Conservation (phyloP, 2,113 vertebrate species). For the Lepus timidus region DNA sequence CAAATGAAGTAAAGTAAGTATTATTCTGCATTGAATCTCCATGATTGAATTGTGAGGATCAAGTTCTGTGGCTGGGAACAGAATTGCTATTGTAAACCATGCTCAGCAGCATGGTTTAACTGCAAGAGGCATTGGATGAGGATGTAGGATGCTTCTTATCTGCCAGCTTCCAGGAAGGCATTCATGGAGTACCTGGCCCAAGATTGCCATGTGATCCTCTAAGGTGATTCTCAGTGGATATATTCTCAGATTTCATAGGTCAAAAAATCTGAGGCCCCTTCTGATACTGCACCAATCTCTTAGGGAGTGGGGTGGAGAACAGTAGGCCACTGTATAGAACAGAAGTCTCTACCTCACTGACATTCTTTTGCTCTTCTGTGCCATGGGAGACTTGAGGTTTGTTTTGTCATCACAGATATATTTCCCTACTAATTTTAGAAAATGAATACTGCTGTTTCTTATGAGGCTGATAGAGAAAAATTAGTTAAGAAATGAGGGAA, state of each 20-base stretch:
- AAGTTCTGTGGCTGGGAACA: neutral
- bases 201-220: neutral
- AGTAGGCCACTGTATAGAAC: neutral
- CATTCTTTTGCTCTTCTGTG: neutral
- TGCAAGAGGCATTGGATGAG: neutral
- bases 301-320: neutral
- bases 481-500: neutral
- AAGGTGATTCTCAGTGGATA: neutral
- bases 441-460: neutral
- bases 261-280: neutral
- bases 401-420: neutral
- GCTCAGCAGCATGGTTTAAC: neutral
- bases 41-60: neutral
- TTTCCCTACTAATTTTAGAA: neutral
- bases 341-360: neutral
- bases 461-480: conserved; percentile 50
- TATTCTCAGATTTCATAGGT: neutral
- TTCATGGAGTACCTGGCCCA: neutral
- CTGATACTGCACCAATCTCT: neutral
- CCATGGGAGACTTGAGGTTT: neutral
- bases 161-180: neutral
- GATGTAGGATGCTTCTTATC: neutral
- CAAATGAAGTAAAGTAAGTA: neutral
- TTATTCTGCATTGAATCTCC: conserved; percentile 1
- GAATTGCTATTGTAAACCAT: neutral